Evolutionary conservation across 1,140 invertebrate genomes (phyloP).

Genomic region (Periplaneta americana): DNA sequence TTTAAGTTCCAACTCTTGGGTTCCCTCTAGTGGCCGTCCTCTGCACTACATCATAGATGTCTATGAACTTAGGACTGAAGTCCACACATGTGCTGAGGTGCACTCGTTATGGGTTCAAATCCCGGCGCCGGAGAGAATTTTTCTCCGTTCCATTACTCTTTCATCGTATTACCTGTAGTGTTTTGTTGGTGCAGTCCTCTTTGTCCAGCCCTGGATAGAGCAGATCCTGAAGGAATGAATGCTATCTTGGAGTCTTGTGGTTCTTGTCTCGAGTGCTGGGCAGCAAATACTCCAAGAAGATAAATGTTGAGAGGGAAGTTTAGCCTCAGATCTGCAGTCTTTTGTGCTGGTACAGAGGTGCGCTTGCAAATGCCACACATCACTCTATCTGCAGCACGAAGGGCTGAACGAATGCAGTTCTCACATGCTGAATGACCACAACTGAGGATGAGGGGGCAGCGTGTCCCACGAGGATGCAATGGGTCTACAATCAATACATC

Average conservation of each 20-base stretch:
- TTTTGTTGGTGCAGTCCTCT: no score
- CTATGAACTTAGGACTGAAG: no score
- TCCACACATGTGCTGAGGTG: no score
- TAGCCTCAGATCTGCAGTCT: constrained; percentile 23
- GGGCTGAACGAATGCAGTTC: constrained; percentile 25
- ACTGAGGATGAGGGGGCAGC: constrained; percentile 32
- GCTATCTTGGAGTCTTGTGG: constrained; percentile 1
- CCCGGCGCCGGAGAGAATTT: no score
- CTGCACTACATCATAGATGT: no score
- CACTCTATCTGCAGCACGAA: neutral
- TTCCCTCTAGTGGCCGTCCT: no score
- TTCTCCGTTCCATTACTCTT: no score
- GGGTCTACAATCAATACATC: constrained; percentile 21
- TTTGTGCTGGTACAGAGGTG: neutral
- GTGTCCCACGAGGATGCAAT: constrained; percentile 12
- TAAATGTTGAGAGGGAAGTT: constrained; percentile 29
- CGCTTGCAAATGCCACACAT: neutral
- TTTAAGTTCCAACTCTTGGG: no score
- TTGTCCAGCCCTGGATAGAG: constrained; percentile 7
- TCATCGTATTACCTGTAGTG: no score
- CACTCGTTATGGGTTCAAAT: no score
- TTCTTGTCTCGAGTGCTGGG: constrained; percentile 18
- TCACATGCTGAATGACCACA: constrained; percentile 40
- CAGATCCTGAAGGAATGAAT: neutral
- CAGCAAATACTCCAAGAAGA: constrained; percentile 26